Evolutionary conservation across 2,113 vertebrate species (phyloP).

Genomic region (Acanthisitta chloris): DNA sequence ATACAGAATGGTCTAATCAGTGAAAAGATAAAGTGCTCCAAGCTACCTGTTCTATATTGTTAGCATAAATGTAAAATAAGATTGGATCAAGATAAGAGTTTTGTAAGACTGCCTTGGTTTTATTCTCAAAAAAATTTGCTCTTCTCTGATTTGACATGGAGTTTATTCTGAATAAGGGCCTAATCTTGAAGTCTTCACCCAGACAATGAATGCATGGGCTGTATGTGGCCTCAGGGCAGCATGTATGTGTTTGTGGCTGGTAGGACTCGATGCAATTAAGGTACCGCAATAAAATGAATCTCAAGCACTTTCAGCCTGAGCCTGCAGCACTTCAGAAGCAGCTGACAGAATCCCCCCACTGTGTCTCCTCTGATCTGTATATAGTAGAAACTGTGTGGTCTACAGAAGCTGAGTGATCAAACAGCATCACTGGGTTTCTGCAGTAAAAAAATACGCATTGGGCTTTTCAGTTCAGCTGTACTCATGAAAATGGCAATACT

Average conservation of each 20-base stretch:
- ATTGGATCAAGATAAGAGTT: slow-evolving; percentile 8
- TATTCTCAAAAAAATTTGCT: background rate
- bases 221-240: background rate
- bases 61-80: slow-evolving; percentile 43
- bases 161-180: background rate
- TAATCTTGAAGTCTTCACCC: background rate
- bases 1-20: background rate
- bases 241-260: rapidly evolving
- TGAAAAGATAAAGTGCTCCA: slow-evolving; percentile 30
- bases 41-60: slow-evolving; percentile 3
- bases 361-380: background rate
- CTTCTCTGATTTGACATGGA: background rate
- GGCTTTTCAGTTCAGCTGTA: background rate
- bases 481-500: background rate
- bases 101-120: background rate
- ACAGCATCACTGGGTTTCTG: background rate
- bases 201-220: background rate
- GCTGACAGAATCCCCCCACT: background rate
- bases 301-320: background rate
- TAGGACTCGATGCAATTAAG: background rate
- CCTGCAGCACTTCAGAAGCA: background rate
- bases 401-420: background rate
- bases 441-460: background rate
- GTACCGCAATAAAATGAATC: background rate
- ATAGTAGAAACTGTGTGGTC: background rate